Percentiles rank a stretch among this genome's conserved stretches.
phyloP scores from a whole-genome alignment of 2,113 vertebrate genomes.

The Catharus bicknelli region DNA sequence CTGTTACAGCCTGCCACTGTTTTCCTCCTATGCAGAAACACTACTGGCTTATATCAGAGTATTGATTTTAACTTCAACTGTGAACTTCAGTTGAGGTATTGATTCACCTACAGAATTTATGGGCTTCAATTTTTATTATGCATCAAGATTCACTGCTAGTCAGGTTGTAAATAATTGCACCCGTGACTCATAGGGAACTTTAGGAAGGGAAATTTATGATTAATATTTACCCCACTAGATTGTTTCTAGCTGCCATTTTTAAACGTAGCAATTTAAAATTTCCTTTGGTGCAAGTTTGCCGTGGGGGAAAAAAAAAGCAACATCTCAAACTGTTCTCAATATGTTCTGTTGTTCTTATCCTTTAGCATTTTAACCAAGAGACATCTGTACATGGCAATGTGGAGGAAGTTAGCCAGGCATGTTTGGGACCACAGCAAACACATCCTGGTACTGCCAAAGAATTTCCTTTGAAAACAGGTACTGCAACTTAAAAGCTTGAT shows the following conservation, averaged over 20 bases:
- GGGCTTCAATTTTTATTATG: conserved; percentile 10
- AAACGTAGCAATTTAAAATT: not conserved
- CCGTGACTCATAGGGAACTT: not conserved
- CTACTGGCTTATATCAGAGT: not conserved
- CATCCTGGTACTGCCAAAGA: not conserved
- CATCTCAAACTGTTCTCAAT: not conserved
- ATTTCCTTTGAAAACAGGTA: not conserved
- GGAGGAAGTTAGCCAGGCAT: not conserved
- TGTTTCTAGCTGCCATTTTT: not conserved
- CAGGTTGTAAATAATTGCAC: not conserved
- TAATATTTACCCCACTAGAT: not conserved
- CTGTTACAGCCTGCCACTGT: not conserved
- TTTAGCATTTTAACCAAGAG: not conserved
- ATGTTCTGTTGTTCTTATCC: not conserved
- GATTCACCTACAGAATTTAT: conserved; percentile 22
- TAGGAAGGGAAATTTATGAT: not conserved
- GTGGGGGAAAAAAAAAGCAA: not conserved
- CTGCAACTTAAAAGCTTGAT: not conserved
- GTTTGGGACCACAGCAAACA: not conserved
- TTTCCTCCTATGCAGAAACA: not conserved
- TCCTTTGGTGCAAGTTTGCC: not conserved
- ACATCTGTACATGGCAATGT: not conserved
- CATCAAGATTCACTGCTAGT: conserved; percentile 6
- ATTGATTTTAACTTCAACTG: conserved; percentile 15
- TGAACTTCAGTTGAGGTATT: conserved; percentile 2